A percentile compares a stretch with the other conserved stretches of the same genome.
phyloP scores from a whole-genome alignment of 2,888 invertebrate species.

The Himalopsyche japonica region DNA sequence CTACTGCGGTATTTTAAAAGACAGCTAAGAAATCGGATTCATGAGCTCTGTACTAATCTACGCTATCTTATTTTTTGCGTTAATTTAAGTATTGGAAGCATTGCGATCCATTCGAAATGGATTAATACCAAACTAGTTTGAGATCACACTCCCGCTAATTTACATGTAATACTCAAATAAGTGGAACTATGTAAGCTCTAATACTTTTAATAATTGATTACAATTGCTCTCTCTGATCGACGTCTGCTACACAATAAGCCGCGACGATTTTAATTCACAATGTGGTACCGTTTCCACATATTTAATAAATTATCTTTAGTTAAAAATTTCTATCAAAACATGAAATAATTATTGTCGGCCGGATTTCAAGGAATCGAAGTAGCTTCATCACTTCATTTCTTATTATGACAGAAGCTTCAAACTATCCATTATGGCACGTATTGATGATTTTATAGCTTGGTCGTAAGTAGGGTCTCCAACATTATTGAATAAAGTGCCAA shows the following conservation, averaged over 20 bases:
- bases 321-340: conserved; percentile 2
- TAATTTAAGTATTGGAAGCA: not conserved
- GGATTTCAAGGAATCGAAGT: not conserved
- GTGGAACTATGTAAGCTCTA: conserved; percentile 5
- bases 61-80: not conserved
- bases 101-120: not conserved
- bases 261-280: not conserved
- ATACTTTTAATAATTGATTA: not conserved
- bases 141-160: not conserved
- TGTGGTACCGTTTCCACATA: not conserved
- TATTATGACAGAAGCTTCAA: not conserved
- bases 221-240: not conserved
- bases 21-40: not conserved
- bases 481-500: not conserved
- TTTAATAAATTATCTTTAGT: not conserved
- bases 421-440: not conserved
- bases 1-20: not conserved
- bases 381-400: not conserved
- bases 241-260: not conserved
- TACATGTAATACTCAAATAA: not conserved
- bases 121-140: not conserved
- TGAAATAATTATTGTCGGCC: conserved; percentile 13
- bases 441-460: not conserved
- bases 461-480: not conserved
- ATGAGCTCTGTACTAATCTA: not conserved